Evolutionary conservation across 2,888 invertebrate species (phyloP).

Genomic region (Pantelozetes paolii): DNA sequence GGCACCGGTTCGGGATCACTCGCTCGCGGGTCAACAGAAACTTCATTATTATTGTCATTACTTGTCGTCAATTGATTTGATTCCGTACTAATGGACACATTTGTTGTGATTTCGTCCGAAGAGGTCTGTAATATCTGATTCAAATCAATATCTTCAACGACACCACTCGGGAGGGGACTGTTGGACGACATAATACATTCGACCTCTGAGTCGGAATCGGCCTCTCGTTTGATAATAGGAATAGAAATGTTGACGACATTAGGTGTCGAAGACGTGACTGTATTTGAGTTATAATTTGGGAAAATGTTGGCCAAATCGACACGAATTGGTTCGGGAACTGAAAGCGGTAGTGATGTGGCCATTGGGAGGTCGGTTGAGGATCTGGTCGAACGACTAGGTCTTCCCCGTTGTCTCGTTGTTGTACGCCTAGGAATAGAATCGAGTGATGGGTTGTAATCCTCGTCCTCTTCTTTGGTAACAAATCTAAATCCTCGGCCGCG

Average conservation of each 20-base stretch:
- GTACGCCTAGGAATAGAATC: neutral
- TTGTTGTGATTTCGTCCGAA: neutral
- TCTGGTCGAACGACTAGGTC: neutral
- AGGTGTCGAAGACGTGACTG: conserved; percentile 1
- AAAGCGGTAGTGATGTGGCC: conserved; percentile 6
- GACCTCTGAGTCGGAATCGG: conserved; percentile 29
- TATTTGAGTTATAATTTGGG: conserved; percentile 15
- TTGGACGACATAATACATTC: conserved; percentile 24
- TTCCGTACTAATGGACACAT: neutral
- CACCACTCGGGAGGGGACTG: conserved; percentile 26
- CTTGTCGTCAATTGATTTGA: neutral
- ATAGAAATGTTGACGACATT: neutral
- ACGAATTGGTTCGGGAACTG: conserved; percentile 13
- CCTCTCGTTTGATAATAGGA: conserved; percentile 19
- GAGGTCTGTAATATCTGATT: neutral
- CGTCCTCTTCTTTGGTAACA: neutral
- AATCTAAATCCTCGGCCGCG: neutral
- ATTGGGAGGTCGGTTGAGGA: neutral
- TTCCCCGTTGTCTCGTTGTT: neutral
- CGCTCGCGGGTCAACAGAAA: too few relatives aligned
- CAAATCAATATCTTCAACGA: neutral
- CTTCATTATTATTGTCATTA: too few relatives aligned
- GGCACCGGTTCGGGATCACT: neutral
- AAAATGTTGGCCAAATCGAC: conserved; percentile 8
- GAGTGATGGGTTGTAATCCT: neutral